phyloP scores from a whole-genome alignment of 2,797 vertebrate species.

The Chiropotes sagulatus region DNA sequence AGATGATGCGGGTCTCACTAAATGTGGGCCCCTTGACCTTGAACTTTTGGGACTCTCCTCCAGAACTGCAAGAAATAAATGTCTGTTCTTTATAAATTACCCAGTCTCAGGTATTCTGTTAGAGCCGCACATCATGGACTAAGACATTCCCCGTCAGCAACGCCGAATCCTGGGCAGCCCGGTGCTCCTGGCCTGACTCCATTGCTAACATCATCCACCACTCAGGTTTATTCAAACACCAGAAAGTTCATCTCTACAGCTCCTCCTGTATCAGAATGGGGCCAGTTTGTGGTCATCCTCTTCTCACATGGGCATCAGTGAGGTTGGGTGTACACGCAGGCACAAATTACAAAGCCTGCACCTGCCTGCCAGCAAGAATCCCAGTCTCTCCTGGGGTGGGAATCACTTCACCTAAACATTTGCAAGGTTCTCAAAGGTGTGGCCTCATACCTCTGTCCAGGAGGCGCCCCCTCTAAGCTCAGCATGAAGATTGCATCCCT shows the following conservation, averaged over 20 bases:
- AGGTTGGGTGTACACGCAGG: no score
- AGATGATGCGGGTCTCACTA: neutral
- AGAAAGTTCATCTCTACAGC: accelerated
- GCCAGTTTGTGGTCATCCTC: neutral
- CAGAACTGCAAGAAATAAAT: neutral
- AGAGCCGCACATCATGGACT: neutral
- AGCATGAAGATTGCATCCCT: neutral
- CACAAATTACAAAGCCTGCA: neutral
- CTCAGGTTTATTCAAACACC: neutral
- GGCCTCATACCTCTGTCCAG: neutral
- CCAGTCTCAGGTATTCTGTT: neutral
- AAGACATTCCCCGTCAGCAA: neutral
- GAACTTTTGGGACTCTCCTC: neutral
- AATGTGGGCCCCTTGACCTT: neutral
- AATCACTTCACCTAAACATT: neutral
- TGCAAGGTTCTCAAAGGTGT: neutral
- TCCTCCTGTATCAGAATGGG: neutral
- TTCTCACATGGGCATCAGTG: neutral
- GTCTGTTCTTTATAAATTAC: neutral
- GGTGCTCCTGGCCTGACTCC: neutral
- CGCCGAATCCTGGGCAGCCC: neutral
- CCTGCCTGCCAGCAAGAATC: neutral
- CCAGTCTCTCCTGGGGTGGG: neutral
- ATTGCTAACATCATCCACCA: accelerated
- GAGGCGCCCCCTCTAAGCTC: accelerated